Evolutionary conservation across 2,888 invertebrate species (phyloP).

Genomic region (Cylloceria caligata): DNA sequence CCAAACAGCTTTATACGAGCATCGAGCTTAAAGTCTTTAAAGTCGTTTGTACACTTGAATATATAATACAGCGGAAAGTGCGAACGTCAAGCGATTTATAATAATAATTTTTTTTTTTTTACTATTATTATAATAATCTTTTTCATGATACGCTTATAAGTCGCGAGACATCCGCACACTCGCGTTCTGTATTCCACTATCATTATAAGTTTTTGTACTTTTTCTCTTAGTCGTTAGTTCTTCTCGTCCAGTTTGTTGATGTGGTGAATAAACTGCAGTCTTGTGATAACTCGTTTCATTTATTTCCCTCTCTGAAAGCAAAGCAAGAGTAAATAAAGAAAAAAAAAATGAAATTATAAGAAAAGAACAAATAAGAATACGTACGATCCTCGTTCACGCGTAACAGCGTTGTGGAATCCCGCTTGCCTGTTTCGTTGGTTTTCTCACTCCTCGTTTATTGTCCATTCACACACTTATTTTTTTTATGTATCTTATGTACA

Average conservation of each 20-base stretch:
- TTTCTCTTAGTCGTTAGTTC: constrained; percentile 63
- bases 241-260: constrained; percentile 82
- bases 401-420: constrained; percentile 64
- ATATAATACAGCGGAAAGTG: constrained; percentile 41
- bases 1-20: constrained; percentile 65
- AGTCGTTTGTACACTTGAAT: constrained; percentile 53
- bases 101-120: constrained; percentile 1
- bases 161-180: constrained; percentile 37
- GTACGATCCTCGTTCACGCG: constrained; percentile 57
- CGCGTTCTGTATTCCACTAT: constrained; percentile 57
- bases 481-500: constrained; percentile 28
- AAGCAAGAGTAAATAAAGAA: constrained; percentile 45
- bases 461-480: constrained; percentile 42
- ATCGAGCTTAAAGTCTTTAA: constrained; percentile 53
- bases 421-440: constrained; percentile 62
- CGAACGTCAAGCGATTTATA: constrained; percentile 37
- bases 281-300: constrained; percentile 83
- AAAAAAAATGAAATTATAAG: constrained; percentile 34
- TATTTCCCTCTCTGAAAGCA: constrained; percentile 81
- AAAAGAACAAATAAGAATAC: constrained; percentile 16
- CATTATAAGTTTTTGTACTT: constrained; percentile 69
- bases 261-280: constrained; percentile 84
- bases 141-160: background rate
- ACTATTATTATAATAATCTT: constrained; percentile 5
- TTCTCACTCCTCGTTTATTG: constrained; percentile 59